These are phyloP conservation scores for Berghia stephanieae DNA, from an alignment of 1,140 invertebrate genomes.

Conservation along the genomic window DNA sequence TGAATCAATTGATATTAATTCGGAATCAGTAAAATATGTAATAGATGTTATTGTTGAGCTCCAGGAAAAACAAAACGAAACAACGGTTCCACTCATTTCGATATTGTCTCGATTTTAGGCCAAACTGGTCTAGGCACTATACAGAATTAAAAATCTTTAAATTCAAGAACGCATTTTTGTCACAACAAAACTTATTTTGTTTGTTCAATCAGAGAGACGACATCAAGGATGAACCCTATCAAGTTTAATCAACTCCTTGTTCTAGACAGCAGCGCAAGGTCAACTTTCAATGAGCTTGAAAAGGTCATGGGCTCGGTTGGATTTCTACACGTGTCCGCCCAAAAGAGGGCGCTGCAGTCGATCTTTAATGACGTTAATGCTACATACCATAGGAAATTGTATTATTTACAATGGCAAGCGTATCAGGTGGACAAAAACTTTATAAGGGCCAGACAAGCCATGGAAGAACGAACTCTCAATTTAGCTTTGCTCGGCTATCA, in stretches of 20 bases:
- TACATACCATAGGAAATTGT: conserved; percentile 34
- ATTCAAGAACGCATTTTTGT: no score
- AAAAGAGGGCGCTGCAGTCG: not conserved
- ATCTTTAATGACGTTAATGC: not conserved
- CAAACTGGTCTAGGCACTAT: no score
- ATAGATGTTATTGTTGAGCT: no score
- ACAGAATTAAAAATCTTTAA: no score
- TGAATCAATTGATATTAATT: no score
- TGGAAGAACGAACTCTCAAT: conserved; percentile 51
- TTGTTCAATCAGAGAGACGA: not conserved
- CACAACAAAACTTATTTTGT: no score
- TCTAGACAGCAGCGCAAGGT: not conserved
- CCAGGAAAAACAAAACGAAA: no score
- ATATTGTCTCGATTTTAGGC: no score
- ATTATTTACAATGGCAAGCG: conserved; percentile 41
- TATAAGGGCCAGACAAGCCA: conserved; percentile 43
- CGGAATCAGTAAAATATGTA: no score
- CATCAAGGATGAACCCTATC: not conserved
- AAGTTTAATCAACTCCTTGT: not conserved
- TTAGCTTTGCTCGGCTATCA: conserved; percentile 43
- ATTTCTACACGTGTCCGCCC: not conserved
- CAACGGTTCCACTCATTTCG: no score
- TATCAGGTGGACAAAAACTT: conserved; percentile 48
- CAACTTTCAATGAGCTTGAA: not conserved
- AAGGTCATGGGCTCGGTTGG: not conserved